These are phyloP conservation scores for Isaurus tuberculatus DNA, from an alignment of 92 coral and sea anemone species.

Conservation along the genomic window DNA sequence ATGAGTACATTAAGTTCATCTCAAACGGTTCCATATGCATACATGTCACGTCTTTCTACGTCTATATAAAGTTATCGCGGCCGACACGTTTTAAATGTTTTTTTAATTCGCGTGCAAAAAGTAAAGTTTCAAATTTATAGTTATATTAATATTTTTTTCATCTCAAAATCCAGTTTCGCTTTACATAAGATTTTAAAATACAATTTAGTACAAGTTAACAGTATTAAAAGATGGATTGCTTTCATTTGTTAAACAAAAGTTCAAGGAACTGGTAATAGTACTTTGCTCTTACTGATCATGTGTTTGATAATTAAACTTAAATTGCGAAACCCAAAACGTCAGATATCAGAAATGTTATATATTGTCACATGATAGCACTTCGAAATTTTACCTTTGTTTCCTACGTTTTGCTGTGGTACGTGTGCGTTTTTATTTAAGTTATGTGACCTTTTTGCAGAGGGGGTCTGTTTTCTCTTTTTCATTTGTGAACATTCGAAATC, in stretches of 20 bases:
- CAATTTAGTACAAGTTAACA: not conserved
- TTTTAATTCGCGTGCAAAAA: too few species aligned
- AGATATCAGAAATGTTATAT: not conserved
- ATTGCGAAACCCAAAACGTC: not conserved
- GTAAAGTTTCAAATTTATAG: not conserved
- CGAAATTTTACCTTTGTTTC: not conserved
- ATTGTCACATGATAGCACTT: not conserved
- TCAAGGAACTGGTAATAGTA: not conserved
- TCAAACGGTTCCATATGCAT: not conserved
- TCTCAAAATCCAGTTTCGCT: not conserved
- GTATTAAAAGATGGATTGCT: not conserved
- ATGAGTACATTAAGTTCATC: not conserved
- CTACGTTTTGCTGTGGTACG: slow-evolving; percentile 29
- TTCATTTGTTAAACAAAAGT: not conserved
- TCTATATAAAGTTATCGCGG: not conserved
- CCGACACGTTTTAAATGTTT: not conserved
- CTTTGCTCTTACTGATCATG: not conserved
- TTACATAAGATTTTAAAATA: slow-evolving; percentile 3
- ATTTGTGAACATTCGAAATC: not conserved
- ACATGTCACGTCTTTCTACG: not conserved
- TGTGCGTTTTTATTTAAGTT: not conserved
- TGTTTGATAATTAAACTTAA: too few species aligned
- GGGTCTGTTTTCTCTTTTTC: slow-evolving; percentile 7
- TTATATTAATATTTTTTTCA: not conserved
- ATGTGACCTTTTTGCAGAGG: not conserved